Base-by-base conservation (phyloP, 53 echinoderm and acorn worm species). In the Mesocentrotus franciscanus region DNA sequence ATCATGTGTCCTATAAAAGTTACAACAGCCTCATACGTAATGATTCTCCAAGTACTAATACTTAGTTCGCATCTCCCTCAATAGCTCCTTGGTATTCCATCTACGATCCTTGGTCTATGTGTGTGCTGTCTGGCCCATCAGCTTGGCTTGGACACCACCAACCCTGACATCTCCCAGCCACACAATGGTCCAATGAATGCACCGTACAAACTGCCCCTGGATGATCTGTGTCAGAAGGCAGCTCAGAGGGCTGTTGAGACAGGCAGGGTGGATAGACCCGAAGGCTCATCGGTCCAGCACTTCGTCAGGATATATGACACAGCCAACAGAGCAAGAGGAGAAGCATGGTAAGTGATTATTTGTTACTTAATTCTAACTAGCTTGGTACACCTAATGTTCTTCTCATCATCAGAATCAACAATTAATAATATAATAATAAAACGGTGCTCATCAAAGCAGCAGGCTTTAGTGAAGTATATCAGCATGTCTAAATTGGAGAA, bases 221-320 rank as follows among this genome's bases (percentile, higher is more conserved):
- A 97, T 42, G 96, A 96, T 34, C 92, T 97, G 93, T 96, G 96
- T 85, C 96, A 96, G 96, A 97, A 96, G 92, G 95, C 98, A 36
- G 90, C 97, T 8, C 96, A 97, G 55, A 75, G 72, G 55, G 92
- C 97, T 34, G 90, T 97, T 2, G 96, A 96, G 95, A 91, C 79
- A 26, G 95, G 96, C 70, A 57, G 64, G 34, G 95, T 97, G 91
- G 95, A 96, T 32, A 95, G 94, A 10, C 95, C 95, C 33, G 94
- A 95, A 32, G 96, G 96, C 13, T 95, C 95, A n/a, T 60, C 95
- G 55, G 55, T 97, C 71, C 96, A 96, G 22, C 94, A 96, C 61
- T 84, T 96, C 94, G 96, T 96, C 95, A 93, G 93, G 76, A 92
- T 96, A 7, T 95, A 95, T 87, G 97, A 97, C 61, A 94, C 97